phyloP scores from a whole-genome alignment of 2,888 invertebrate genomes.

The Hoplodrina ambigua region DNA sequence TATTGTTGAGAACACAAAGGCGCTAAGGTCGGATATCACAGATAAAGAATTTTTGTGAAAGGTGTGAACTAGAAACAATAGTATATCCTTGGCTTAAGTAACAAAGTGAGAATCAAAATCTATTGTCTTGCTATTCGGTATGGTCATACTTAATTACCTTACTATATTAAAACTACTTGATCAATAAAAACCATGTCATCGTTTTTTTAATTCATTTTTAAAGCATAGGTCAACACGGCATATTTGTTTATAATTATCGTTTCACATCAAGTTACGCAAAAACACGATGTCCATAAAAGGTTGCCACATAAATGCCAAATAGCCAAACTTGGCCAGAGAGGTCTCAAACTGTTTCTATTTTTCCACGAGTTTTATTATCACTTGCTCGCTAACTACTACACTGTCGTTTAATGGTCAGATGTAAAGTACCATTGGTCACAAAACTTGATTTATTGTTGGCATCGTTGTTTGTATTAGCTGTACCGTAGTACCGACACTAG shows the following conservation, averaged over 20 bases:
- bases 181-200: slow-evolving; percentile 4
- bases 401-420: slow-evolving; percentile 46
- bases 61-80: slow-evolving; percentile 58
- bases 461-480: slow-evolving; percentile 61
- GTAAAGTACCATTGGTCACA: slow-evolving; percentile 72
- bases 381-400: slow-evolving; percentile 66
- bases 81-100: slow-evolving; percentile 45
- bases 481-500: slow-evolving; percentile 65
- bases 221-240: slow-evolving; percentile 17
- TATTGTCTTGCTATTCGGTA: slow-evolving; percentile 41
- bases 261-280: slow-evolving; percentile 74
- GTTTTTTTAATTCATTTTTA: slow-evolving; percentile 20
- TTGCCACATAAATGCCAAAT: slow-evolving; percentile 75
- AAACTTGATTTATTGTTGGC: slow-evolving; percentile 69
- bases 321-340: slow-evolving; percentile 69
- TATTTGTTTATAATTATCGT: slow-evolving; percentile 56
- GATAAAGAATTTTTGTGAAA: slow-evolving; percentile 63
- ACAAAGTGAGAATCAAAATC: slow-evolving; percentile 43
- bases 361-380: slow-evolving; percentile 60
- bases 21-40: slow-evolving; percentile 41
- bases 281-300: slow-evolving; percentile 76
- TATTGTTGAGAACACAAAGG: slow-evolving; percentile 53
- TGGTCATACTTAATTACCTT: slow-evolving; percentile 5
- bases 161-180: slow-evolving; percentile 4
- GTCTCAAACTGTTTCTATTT: slow-evolving; percentile 41